Conservation (phyloP, 2,113 vertebrate genomes). For the Saccopteryx leptura region DNA sequence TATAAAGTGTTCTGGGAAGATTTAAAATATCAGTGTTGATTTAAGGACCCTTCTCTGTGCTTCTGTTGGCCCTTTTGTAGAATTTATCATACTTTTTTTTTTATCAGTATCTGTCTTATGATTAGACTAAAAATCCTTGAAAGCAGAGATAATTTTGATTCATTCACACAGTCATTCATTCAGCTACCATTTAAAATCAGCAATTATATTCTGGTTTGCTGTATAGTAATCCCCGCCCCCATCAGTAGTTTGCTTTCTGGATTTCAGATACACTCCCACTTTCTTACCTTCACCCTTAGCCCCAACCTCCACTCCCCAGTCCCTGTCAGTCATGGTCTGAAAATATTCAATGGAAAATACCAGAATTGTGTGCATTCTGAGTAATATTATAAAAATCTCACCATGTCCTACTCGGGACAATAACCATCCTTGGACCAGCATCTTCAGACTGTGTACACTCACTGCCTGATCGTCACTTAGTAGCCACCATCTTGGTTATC, state of each 20-base stretch:
- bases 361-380: background rate
- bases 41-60: background rate
- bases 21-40: background rate
- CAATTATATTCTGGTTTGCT: background rate
- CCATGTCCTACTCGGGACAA: too few relatives aligned
- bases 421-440: too few relatives aligned
- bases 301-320: too few relatives aligned
- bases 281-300: background rate
- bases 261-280: background rate
- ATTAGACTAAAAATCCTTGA: background rate
- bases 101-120: background rate
- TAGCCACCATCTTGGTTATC: background rate
- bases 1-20: background rate
- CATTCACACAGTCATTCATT: background rate
- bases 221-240: too few relatives aligned
- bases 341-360: background rate
- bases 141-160: background rate
- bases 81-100: background rate
- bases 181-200: background rate
- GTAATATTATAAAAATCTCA: background rate
- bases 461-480: background rate
- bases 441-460: background rate
- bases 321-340: background rate
- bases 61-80: background rate
- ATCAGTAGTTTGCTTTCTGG: background rate